These are phyloP conservation scores for Gopherus evgoodei DNA, from an alignment of 2,113 vertebrate genomes.

Conservation along the genomic window DNA sequence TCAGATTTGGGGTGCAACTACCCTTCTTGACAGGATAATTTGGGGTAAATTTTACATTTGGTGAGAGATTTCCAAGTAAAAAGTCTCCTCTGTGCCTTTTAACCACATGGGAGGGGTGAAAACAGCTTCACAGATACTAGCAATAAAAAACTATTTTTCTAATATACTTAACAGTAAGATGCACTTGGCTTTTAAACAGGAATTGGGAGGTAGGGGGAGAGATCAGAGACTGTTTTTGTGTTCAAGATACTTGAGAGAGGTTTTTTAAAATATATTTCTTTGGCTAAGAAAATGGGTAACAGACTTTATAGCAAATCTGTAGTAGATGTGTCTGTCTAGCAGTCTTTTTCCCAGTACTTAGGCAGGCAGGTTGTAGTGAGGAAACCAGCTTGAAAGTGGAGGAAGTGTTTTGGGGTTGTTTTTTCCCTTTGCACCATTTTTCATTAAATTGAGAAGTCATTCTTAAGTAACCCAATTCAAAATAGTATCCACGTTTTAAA, in stretches of 20 bases:
- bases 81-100: not conserved
- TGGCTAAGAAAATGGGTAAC: not conserved
- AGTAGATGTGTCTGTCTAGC: too few relatives aligned
- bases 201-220: accelerated
- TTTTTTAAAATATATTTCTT: accelerated
- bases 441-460: not conserved
- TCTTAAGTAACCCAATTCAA: not conserved
- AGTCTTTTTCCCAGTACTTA: not conserved
- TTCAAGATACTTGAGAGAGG: not conserved
- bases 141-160: not conserved
- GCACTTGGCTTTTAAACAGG: accelerated
- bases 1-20: not conserved
- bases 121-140: not conserved
- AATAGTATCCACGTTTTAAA: not conserved
- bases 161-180: not conserved
- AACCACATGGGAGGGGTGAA: not conserved
- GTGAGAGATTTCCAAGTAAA: not conserved
- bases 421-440: not conserved
- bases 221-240: not conserved
- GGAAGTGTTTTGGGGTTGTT: not conserved
- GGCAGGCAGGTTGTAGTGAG: not conserved
- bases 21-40: not conserved
- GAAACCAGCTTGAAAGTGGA: not conserved
- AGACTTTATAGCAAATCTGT: not conserved
- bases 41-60: not conserved